phyloP scores from a whole-genome alignment of 2,888 invertebrate species.

The Rhodophaea formosa region DNA sequence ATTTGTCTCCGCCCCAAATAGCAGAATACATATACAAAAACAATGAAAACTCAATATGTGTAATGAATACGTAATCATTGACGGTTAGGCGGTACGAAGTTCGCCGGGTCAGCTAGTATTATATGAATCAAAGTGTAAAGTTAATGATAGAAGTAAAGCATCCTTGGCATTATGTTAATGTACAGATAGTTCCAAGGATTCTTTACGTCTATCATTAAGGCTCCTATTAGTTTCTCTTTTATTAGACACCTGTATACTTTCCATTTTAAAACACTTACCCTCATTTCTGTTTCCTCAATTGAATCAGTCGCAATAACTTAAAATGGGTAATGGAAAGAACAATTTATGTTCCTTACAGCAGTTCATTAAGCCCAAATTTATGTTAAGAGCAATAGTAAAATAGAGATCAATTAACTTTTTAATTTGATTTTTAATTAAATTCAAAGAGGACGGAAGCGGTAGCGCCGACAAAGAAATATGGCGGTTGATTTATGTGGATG shows the following conservation, averaged over 20 bases:
- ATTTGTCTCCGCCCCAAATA: no score
- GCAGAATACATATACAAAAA: no score
- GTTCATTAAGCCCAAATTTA: constrained; percentile 15
- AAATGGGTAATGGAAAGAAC: neutral
- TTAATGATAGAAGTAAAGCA: no score
- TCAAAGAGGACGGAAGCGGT: constrained; percentile 20
- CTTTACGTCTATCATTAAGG: no score
- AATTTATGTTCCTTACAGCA: constrained; percentile 4
- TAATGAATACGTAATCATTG: no score
- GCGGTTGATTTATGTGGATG: neutral
- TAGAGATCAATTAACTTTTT: constrained; percentile 27
- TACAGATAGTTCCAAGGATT: no score
- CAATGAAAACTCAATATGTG: no score
- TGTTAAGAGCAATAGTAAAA: constrained; percentile 2
- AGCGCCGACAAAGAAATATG: constrained; percentile 5
- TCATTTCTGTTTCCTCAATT: neutral
- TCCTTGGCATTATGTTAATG: no score
- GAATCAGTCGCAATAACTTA: no score
- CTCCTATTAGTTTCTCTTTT: neutral
- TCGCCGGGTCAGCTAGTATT: no score
- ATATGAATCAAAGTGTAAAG: no score
- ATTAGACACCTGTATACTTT: neutral
- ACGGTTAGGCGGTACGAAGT: no score
- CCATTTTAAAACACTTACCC: neutral
- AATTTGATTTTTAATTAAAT: constrained; percentile 35